These are phyloP conservation scores for Sclerurus mexicanus DNA, from an alignment of 2,113 vertebrate genomes.

Conservation along the genomic window DNA sequence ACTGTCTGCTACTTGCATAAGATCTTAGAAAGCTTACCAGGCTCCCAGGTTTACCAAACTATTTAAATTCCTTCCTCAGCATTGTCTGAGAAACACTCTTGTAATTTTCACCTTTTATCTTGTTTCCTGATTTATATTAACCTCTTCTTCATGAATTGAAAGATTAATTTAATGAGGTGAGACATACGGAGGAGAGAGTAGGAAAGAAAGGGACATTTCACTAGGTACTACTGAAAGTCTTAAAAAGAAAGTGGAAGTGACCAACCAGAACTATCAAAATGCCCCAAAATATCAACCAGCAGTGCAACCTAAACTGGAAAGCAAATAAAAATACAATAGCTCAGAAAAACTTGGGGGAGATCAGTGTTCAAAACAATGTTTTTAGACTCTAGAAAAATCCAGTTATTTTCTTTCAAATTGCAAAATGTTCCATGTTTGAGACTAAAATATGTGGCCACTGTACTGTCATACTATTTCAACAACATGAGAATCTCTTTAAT, in stretches of 20 bases:
- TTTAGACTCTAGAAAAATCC: neutral
- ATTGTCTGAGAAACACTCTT: neutral
- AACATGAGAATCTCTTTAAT: neutral
- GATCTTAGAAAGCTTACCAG: neutral
- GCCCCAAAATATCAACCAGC: neutral
- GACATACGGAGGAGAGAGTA: neutral
- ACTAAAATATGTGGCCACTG: neutral
- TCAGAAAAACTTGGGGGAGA: neutral
- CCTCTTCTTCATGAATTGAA: neutral
- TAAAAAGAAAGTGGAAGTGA: neutral
- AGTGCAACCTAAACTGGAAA: neutral
- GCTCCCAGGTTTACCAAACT: neutral
- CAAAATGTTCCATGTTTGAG: neutral
- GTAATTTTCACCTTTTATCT: neutral
- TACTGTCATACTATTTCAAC: neutral
- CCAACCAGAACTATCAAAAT: neutral
- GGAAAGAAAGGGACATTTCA: neutral
- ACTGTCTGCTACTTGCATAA: neutral
- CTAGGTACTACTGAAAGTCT: neutral
- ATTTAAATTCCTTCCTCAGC: neutral
- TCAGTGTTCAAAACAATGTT: neutral
- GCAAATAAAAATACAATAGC: neutral
- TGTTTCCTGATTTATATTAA: neutral
- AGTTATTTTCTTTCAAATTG: neutral
- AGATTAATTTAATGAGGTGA: neutral